A percentile compares a stretch with the other conserved stretches of the same genome.
phyloP scores from a whole-genome alignment of 2,797 vertebrate genomes.

The Anguilla obscura region DNA sequence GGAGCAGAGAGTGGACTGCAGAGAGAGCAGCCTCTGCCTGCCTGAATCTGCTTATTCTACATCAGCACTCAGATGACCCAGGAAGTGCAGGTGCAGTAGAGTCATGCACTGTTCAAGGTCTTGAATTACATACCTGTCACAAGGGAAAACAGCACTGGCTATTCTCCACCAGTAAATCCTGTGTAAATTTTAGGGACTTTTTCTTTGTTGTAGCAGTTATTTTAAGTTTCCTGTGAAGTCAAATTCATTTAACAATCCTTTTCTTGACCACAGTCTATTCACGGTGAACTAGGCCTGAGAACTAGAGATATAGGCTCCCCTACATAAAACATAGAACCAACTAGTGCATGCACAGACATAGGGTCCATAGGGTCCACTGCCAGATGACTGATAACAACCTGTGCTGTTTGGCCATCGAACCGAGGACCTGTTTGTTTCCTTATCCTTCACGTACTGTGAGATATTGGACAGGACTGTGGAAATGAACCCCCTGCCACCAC shows the following conservation, averaged over 20 bases:
- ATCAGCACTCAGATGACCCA: not conserved
- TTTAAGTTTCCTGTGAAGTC: not conserved
- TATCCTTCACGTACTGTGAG: not conserved
- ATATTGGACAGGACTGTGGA: not conserved
- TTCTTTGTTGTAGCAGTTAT: not conserved
- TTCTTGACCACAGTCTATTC: not conserved
- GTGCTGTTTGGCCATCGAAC: not conserved
- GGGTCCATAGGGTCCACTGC: not conserved
- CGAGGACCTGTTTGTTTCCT: not conserved
- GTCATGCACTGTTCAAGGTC: not conserved
- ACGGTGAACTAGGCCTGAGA: not conserved
- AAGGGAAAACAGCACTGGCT: not conserved
- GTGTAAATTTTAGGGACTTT: not conserved
- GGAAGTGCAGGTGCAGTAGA: not conserved
- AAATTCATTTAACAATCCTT: not conserved
- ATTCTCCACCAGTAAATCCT: not conserved
- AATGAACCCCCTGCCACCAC: not conserved
- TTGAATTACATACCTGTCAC: not conserved
- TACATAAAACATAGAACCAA: not conserved
- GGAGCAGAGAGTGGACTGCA: not conserved
- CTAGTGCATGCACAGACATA: not conserved
- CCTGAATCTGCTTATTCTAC: not conserved
- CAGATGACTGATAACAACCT: not conserved
- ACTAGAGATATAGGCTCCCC: not conserved
- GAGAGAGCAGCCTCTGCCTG: not conserved